Base-by-base conservation (phyloP, 2,113 vertebrate genomes). In the Saguinus midas region DNA sequence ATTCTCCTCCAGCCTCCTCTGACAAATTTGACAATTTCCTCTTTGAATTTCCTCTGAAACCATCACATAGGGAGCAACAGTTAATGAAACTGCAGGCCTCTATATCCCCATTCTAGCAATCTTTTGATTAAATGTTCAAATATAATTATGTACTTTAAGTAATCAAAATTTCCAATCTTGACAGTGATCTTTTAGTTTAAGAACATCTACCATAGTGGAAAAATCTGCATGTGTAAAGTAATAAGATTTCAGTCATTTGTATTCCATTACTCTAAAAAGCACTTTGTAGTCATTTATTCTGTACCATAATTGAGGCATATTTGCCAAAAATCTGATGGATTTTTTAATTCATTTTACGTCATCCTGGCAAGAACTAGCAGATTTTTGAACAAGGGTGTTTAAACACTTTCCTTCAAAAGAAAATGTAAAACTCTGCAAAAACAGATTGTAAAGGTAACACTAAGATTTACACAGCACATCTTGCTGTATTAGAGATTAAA, bases 221-320 rank as follows among this genome's bases (percentile, higher is more conserved):
- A 96, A 96, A 91, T 57, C 43, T 94, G 57, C 80, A 91, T 57
- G 35, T 95, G 52, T 45, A 92, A 87, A 90, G 89, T 88, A 94
- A 7, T 91, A 92, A 95, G 55, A 64, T 16, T 82, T 92, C 48
- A 72, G 50, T 68, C 78, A 37, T 91, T 98, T 97, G 94, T 40
- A 97, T 81, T 85, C 96, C 45, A 86, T 96, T 96, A 88, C 45
- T 93, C 37, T 96, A 90, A 97, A 98, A 97, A 96, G 57, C 48
- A 45, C 87, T 97, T 91, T 96, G 75, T 85, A 97, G 79, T 95
- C 94, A 98, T 94, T 98, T 98, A 97, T 97, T 98, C 96, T 94
- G 29, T 93, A 97, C 76, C 52, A 66, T 94, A 97, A 97, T 88
- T 96, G 90, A 90, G 96, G 92, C 61, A 90, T 96, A 97, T 87